Base-by-base conservation (phyloP, 2,113 vertebrate genomes). In the Chloropsis hardwickii region DNA sequence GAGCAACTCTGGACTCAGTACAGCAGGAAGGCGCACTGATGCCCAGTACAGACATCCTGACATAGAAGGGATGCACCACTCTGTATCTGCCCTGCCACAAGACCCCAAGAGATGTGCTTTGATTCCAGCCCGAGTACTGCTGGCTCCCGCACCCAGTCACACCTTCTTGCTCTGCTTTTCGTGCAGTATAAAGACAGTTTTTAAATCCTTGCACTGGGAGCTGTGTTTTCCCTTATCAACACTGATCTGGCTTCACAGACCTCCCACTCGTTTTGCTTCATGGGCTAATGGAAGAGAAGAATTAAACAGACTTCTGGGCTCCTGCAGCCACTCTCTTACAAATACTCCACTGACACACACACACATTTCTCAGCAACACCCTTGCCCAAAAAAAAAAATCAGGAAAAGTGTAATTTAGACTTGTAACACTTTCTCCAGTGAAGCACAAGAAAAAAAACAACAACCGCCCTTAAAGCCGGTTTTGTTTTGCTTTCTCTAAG, bases 201-300 rank as follows among this genome's bases (percentile, higher is more conserved):
- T 72, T 31, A 60, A 94, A 95, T 79, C 37, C 44, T 60, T 78
- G 72, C 78, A 48, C 1, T 39, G 76, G 76, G 73, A 91, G n/a
- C 79, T n/a, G 29, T 37, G 70, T 78, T 95, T 76, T 92, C 94
- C 87, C 77, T n/a, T 81, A 95, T 78, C 95, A 88, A 33, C 61
- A 29, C 47, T 48, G 54, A 91, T 94, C 81, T 87, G 84, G 84
- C 77, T 91, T 84, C 66, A 66, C 50, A 95, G 67, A 95, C 90
- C 92, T 96, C 93, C 93, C 91, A 94, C 92, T 88, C 19, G 1
- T 87, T 94, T 87, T 92, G 90, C 77, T 96, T 92, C 92, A 87
- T 12, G 13, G 18, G 73, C 60, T 97, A 94, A 95, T 78, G 66
- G 88, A 91, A 95, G 42, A 81, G 39, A 48, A 81, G 79, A 88